Evolutionary conservation across 2,113 vertebrate genomes (phyloP).

Genomic region (Thermophis baileyi): DNA sequence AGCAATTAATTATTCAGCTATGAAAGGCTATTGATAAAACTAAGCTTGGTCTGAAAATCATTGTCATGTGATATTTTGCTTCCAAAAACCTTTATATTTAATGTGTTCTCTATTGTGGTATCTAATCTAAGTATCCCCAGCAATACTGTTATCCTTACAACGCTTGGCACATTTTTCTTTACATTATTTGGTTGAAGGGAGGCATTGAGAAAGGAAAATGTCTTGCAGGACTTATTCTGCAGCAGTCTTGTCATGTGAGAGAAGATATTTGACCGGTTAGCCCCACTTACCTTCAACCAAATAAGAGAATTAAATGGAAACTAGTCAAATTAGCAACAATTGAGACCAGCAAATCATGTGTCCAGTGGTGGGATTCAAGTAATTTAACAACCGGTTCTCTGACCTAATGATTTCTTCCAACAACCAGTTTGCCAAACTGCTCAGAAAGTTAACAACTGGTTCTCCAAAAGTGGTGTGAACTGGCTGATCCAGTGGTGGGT

Average conservation of each 20-base stretch:
- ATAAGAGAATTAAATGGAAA: neutral
- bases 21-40: neutral
- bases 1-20: constrained; percentile 18
- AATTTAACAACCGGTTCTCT: no score
- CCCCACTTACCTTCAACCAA: neutral
- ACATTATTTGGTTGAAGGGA: neutral
- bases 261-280: neutral
- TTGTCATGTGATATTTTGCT: constrained; percentile 1
- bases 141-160: neutral
- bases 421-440: no score
- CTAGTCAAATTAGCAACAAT: neutral
- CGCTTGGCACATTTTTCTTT: neutral
- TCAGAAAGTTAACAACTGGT: no score
- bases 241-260: neutral
- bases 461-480: no score
- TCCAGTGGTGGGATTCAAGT: no score
- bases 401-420: no score
- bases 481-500: no score
- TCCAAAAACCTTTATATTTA: constrained; percentile 3
- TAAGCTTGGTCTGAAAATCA: constrained; percentile 2
- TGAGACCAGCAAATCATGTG: no score
- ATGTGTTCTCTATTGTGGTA: neutral
- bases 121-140: neutral
- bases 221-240: neutral
- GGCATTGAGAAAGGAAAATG: neutral